Evolutionary conservation across 2,888 invertebrate species (phyloP).

Genomic region (Metalampra italica): DNA sequence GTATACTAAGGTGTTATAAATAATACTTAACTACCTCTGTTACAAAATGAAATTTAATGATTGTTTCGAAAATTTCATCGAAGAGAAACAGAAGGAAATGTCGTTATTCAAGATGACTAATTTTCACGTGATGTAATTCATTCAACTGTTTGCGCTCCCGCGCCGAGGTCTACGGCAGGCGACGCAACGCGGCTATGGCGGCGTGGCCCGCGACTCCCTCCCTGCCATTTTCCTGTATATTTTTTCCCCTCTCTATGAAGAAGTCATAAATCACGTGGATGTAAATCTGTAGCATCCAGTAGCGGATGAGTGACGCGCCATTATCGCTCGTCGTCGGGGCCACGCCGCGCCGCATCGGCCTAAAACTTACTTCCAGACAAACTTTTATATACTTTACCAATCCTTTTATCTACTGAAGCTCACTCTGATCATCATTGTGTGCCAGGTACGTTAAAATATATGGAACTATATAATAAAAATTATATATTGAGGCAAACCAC

Average conservation of each 20-base stretch:
- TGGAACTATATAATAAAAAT: neutral
- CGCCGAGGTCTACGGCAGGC: neutral
- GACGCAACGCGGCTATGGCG: neutral
- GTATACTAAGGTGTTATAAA: no score
- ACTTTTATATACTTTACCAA: slow-evolving; percentile 27
- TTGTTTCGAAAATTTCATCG: neutral
- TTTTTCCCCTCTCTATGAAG: slow-evolving; percentile 74
- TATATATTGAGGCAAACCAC: no score
- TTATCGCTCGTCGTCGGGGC: slow-evolving; percentile 54
- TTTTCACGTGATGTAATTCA: slow-evolving; percentile 1
- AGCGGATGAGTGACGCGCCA: slow-evolving; percentile 74
- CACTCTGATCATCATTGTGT: slow-evolving; percentile 13
- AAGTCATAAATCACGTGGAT: slow-evolving; percentile 75
- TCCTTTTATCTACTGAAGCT: slow-evolving; percentile 27
- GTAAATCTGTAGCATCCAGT: slow-evolving; percentile 76
- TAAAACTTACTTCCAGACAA: slow-evolving; percentile 50
- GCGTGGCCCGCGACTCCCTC: slow-evolving; percentile 14
- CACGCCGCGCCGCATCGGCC: slow-evolving; percentile 39
- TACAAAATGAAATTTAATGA: neutral
- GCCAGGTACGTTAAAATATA: neutral
- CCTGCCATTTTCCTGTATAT: slow-evolving; percentile 58
- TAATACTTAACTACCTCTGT: no score
- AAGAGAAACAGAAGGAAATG: neutral
- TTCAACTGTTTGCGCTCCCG: neutral
- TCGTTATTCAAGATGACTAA: neutral